Conservation (phyloP, 2,888 invertebrate genomes). For the Dioctria rufipes region DNA sequence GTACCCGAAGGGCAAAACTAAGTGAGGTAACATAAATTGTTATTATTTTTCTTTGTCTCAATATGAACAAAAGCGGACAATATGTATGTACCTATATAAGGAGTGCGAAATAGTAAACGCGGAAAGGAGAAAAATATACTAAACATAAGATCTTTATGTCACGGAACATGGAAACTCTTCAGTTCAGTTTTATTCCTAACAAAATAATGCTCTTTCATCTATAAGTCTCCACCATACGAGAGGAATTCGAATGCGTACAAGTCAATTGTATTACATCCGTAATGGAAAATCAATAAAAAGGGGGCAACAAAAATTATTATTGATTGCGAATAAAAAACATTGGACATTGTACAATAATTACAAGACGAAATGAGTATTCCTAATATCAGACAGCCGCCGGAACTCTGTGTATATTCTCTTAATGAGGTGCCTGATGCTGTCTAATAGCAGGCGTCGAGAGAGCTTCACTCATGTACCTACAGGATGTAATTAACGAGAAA, state of each 20-base stretch:
- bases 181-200: not conserved
- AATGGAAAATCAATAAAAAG: slow-evolving; percentile 46
- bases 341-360: not conserved
- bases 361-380: not conserved
- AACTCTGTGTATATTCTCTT: not conserved
- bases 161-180: not conserved
- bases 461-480: not conserved
- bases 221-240: not conserved
- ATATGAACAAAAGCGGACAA: slow-evolving; percentile 8
- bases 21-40: slow-evolving; percentile 50
- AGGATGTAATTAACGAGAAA: slow-evolving; percentile 37
- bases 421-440: slow-evolving; percentile 21
- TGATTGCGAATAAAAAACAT: slow-evolving; percentile 7
- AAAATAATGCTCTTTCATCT: not conserved
- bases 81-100: not conserved
- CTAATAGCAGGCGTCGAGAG: not conserved
- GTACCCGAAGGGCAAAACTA: slow-evolving; percentile 41
- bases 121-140: no score
- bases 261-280: not conserved
- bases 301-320: slow-evolving; percentile 28
- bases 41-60: slow-evolving; percentile 43
- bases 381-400: not conserved
- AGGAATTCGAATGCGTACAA: not conserved
- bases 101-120: not conserved
- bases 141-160: not conserved